phyloP scores from a whole-genome alignment of 2,888 invertebrate genomes.

The Cheilosia variabilis region DNA sequence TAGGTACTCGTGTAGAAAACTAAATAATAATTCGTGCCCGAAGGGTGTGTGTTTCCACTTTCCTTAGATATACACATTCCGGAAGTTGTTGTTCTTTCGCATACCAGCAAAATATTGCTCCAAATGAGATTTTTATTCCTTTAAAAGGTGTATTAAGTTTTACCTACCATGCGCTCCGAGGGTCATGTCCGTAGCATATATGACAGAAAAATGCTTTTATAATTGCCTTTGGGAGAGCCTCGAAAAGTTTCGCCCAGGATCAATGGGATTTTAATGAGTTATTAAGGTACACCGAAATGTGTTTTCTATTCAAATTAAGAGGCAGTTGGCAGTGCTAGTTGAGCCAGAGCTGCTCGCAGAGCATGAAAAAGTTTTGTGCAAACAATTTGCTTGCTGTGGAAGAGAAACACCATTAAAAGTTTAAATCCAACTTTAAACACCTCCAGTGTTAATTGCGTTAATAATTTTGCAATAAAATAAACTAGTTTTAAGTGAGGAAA shows the following conservation, averaged over 20 bases:
- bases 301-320: constrained; percentile 65
- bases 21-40: constrained; percentile 32
- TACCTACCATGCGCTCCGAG: constrained; percentile 7
- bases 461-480: constrained; percentile 56
- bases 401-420: constrained; percentile 47
- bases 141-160: constrained; percentile 2
- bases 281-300: constrained; percentile 58
- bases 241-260: constrained; percentile 47
- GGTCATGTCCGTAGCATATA: constrained; percentile 29
- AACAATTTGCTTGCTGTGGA: constrained; percentile 41
- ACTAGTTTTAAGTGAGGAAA: constrained; percentile 28
- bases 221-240: constrained; percentile 44
- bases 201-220: constrained; percentile 21
- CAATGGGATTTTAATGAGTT: constrained; percentile 68
- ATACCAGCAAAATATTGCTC: background rate
- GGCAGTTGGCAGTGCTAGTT: constrained; percentile 19
- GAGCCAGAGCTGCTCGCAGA: constrained; percentile 9
- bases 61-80: background rate
- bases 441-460: constrained; percentile 50
- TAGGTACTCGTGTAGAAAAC: constrained; percentile 16
- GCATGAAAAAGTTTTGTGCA: constrained; percentile 43
- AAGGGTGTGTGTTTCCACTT: background rate
- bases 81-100: constrained; percentile 2
- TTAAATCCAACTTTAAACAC: constrained; percentile 42
- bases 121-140: constrained; percentile 11